A percentile compares a stretch with the other conserved stretches of the same genome.
Evolutionary conservation across 2,797 vertebrate genomes (phyloP).

Genomic region (Enteromius treurensis): DNA sequence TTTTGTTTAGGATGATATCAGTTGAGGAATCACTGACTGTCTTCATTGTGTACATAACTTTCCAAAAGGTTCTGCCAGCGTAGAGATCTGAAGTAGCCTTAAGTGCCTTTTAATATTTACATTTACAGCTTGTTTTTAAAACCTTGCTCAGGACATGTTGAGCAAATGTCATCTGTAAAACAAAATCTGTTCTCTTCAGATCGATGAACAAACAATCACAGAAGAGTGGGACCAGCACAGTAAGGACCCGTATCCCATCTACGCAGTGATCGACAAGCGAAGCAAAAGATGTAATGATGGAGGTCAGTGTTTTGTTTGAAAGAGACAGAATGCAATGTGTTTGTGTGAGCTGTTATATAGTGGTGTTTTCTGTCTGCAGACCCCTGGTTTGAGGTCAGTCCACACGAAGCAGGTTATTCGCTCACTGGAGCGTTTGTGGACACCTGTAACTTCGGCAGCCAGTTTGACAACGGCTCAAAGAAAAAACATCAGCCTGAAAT

Average conservation of each 20-base stretch:
- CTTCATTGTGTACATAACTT: background rate
- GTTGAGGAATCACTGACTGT: background rate
- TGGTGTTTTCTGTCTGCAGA: background rate
- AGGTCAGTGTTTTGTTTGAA: background rate
- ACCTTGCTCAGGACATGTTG: background rate
- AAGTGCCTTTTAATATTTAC: background rate
- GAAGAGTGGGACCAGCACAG: background rate
- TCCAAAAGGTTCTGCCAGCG: background rate
- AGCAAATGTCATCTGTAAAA: background rate
- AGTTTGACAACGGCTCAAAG: background rate
- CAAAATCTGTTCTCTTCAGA: background rate
- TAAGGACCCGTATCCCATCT: constrained; percentile 39
- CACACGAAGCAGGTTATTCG: background rate
- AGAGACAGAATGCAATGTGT: too few relatives aligned
- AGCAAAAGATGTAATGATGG: background rate
- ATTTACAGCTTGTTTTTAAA: background rate
- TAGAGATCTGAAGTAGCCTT: background rate
- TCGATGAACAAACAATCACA: constrained; percentile 6
- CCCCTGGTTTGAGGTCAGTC: constrained; percentile 3
- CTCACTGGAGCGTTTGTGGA: constrained; percentile 12
- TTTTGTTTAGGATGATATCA: background rate
- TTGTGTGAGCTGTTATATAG: background rate
- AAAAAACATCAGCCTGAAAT: background rate
- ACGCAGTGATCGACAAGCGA: constrained; percentile 22
- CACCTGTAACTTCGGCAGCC: background rate